phyloP scores from a whole-genome alignment of 2,797 vertebrate species.

The Sebastes dallii region DNA sequence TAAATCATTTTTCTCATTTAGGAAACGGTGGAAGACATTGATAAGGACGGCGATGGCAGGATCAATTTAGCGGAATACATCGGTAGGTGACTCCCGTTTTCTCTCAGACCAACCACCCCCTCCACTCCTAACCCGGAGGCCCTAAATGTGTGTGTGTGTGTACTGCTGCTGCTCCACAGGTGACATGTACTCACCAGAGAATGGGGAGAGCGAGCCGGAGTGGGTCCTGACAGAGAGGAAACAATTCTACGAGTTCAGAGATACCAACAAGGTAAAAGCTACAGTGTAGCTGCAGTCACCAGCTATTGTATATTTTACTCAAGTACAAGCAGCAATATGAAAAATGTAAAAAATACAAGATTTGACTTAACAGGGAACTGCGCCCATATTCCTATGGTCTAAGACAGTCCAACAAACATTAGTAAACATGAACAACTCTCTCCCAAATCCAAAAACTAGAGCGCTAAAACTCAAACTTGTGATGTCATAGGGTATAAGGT shows the following conservation, averaged over 20 bases:
- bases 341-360: too few species aligned
- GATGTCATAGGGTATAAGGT: too few species aligned
- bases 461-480: neutral
- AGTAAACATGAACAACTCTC: too few species aligned
- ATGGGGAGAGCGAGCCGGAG: conserved; percentile 83
- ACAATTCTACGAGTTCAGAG: conserved; percentile 88
- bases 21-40: conserved; percentile 93
- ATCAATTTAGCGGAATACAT: conserved; percentile 88
- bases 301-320: neutral
- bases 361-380: too few species aligned
- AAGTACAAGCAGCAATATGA: neutral
- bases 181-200: conserved; percentile 85
- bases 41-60: conserved; percentile 88
- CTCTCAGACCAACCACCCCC: neutral
- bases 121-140: too few species aligned
- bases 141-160: neutral
- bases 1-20: conserved; percentile 42
- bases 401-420: too few species aligned
- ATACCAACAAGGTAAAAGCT: conserved; percentile 84
- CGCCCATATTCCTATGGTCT: too few species aligned
- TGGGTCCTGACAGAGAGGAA: conserved; percentile 89
- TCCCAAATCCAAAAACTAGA: neutral
- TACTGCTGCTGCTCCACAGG: conserved; percentile 69
- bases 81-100: conserved; percentile 74
- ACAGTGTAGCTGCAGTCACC: neutral